Percentiles rank a stretch among this genome's conserved stretches.
Evolutionary conservation across 2,888 invertebrate species (phyloP).

Genomic region (Pollenia amentaria): DNA sequence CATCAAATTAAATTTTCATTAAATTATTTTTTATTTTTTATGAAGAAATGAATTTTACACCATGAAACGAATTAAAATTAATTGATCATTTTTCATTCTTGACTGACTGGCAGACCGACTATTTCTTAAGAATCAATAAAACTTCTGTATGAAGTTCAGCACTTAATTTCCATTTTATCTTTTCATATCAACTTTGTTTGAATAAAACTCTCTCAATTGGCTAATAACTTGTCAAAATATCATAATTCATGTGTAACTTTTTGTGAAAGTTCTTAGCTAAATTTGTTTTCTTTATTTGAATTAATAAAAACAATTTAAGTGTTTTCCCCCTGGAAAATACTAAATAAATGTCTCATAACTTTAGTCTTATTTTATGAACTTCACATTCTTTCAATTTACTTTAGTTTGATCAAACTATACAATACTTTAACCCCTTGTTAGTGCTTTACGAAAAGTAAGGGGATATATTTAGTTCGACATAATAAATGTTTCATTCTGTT

Average conservation of each 20-base stretch:
- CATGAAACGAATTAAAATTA: too few relatives aligned
- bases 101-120: too few relatives aligned
- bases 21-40: too few relatives aligned
- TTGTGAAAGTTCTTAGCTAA: neutral
- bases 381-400: neutral
- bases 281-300: neutral
- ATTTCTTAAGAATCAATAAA: too few relatives aligned
- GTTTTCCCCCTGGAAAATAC: conserved; percentile 4
- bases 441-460: neutral
- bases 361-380: conserved; percentile 15
- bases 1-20: too few relatives aligned
- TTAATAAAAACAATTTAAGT: conserved; percentile 8
- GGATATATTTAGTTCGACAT: neutral
- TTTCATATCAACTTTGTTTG: too few relatives aligned
- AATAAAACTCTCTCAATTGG: neutral
- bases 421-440: neutral
- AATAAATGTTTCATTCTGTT: neutral
- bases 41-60: too few relatives aligned
- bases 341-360: conserved; percentile 34
- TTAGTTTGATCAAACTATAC: neutral
- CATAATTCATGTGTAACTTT: neutral
- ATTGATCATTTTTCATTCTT: too few relatives aligned
- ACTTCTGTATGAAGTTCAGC: too few relatives aligned
- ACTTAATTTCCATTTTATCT: too few relatives aligned
- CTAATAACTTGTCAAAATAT: neutral